Percentiles rank a stretch among this genome's conserved stretches.
Evolutionary conservation across 2,113 vertebrate genomes (phyloP).

Genomic region (Pseudorasbora parva): DNA sequence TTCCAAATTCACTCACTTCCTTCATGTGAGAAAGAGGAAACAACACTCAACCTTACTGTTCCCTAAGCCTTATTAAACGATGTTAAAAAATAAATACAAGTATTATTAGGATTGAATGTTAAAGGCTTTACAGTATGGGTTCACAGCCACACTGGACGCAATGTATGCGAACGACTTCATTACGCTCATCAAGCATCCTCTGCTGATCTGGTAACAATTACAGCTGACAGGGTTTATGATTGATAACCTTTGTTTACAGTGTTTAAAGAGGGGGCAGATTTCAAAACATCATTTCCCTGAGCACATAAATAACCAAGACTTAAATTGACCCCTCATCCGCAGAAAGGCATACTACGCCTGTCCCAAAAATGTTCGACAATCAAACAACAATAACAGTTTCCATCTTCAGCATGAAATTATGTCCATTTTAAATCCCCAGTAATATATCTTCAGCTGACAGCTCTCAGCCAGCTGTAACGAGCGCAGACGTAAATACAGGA

Average conservation of each 20-base stretch:
- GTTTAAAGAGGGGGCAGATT: constrained; percentile 78
- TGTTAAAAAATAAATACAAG: not conserved
- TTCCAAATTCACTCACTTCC: not conserved
- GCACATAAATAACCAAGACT: constrained; percentile 75
- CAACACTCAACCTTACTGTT: not conserved
- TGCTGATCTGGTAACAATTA: constrained; percentile 78
- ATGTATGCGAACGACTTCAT: constrained; percentile 13
- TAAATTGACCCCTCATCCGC: constrained; percentile 67
- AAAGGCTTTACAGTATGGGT: not conserved
- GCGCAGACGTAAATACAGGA: constrained; percentile 69
- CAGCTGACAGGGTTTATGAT: constrained; percentile 75
- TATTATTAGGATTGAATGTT: not conserved
- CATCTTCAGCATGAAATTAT: constrained; percentile 82
- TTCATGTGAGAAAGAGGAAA: not conserved
- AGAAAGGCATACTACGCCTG: constrained; percentile 69
- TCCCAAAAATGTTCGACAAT: constrained; percentile 73
- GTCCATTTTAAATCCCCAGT: constrained; percentile 71
- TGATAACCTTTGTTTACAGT: constrained; percentile 81
- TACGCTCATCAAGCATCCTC: constrained; percentile 43
- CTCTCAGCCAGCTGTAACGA: constrained; percentile 74
- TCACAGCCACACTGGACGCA: not conserved
- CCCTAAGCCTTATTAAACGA: not conserved
- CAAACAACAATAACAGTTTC: constrained; percentile 79
- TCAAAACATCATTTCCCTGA: constrained; percentile 75
- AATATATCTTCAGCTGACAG: constrained; percentile 82